A percentile compares a stretch with the other conserved stretches of the same genome.
phyloP scores from a whole-genome alignment of 2,113 vertebrate genomes.

The Crypturellus undulatus region DNA sequence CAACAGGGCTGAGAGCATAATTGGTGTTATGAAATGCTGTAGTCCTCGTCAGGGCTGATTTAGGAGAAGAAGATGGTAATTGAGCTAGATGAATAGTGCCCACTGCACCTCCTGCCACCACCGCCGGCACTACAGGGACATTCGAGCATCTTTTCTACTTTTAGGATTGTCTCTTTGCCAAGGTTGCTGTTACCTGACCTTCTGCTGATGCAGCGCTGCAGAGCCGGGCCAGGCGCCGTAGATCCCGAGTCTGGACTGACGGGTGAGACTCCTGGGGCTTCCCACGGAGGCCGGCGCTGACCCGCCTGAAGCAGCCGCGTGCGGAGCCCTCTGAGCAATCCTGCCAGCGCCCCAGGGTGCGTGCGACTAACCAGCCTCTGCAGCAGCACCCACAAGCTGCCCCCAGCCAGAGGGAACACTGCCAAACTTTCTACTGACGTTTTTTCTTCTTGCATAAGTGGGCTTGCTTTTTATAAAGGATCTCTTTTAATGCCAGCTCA shows the following conservation, averaged over 20 bases:
- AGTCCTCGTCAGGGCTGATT: conserved; percentile 61
- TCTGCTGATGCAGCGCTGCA: background rate
- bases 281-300: background rate
- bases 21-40: conserved; percentile 10
- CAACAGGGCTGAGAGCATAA: background rate
- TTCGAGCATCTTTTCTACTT: background rate
- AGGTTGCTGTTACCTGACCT: conserved; percentile 26
- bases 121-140: background rate
- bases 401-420: background rate
- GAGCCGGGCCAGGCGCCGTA: background rate
- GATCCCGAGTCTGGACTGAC: background rate
- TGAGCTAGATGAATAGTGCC: conserved; percentile 61
- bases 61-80: conserved; percentile 57
- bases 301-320: background rate
- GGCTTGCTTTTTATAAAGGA: background rate
- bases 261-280: background rate
- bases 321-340: too few species aligned
- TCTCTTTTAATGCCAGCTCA: background rate
- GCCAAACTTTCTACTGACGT: background rate
- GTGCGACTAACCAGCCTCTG: background rate
- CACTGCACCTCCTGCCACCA: background rate
- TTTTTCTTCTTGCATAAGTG: background rate
- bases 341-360: too few species aligned
- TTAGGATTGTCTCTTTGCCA: conserved; percentile 11
- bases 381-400: background rate